Evolutionary conservation across 1,140 invertebrate genomes (phyloP), one percentile per base, ranked within the genome.

Genomic region (Cydia strobilella): DNA sequence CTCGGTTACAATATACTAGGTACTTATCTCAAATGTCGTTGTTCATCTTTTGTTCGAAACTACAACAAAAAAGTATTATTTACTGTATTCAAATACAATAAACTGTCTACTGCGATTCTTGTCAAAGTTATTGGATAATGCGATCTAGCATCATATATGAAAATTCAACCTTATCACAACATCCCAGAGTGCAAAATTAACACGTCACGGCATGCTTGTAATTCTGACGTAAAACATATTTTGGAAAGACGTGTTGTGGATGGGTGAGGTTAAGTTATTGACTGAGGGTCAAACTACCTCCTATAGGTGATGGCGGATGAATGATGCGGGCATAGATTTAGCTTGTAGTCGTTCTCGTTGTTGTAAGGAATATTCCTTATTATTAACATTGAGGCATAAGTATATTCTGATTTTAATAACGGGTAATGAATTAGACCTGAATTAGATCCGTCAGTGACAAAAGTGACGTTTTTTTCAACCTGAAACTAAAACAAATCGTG

Each of bases 231-330:
- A 69, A 69, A 39, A 13, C 35, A 69, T 69, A 69, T 69, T 69
- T 69, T 35, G 65, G 31, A 18, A 69, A 35, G 65, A 69, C 65
- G 65, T 66, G 63, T 66, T 66, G 63, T 69, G 27, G 31, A 69
- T 42, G 65, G 65, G 63, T n/a, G 31, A 42, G 65, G 65, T 69
- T 69, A 69, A 69, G 31, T 39, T 69, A 69, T 69, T 42, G 65
- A 69, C 65, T 69, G n/a, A 35, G 65, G 65, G 65, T 69, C 65
- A 69, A 69, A 69, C 65, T 39, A 69, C 65, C 65, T 25, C n/a
- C n/a, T 35, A 18, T 69, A 31, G 65, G 31, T 39, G 65, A 35
- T 66, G 27, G 62, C 23, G 62, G 31, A 31, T 35, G 63, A 66
- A 35, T 69, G 65, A 69, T 69, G 27, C 7, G 65, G 65, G 9